Conservation (phyloP, 2,888 invertebrate species). For the Drosophila nigritarsus region DNA sequence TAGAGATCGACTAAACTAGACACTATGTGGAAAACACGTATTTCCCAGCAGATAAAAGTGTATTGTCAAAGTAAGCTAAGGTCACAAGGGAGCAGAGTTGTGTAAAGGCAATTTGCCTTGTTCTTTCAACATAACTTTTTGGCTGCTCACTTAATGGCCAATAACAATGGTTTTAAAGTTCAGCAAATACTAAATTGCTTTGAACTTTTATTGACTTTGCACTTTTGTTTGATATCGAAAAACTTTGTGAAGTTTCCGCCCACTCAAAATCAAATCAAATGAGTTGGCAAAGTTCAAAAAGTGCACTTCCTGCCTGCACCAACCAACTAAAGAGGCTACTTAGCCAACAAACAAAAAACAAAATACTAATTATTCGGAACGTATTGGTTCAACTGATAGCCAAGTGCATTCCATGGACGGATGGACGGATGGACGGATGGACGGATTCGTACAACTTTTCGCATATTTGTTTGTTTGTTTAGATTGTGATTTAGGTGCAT, state of each 20-base stretch:
- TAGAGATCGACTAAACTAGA: not conserved
- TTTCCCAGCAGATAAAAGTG: not conserved
- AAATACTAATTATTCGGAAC: conserved; percentile 2
- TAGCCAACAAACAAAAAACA: not conserved
- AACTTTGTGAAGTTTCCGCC: conserved; percentile 12
- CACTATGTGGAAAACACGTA: not conserved
- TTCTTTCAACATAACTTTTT: not conserved
- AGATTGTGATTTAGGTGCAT: conserved; percentile 3
- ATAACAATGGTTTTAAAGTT: not conserved
- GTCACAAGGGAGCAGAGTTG: not conserved
- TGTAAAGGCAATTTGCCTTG: not conserved
- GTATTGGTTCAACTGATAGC: not conserved
- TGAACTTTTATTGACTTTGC: conserved; percentile 4
- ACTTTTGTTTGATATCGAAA: conserved; percentile 6
- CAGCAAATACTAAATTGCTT: not conserved
- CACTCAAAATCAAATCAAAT: conserved; percentile 12
- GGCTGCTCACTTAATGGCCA: not conserved
- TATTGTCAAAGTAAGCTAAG: not conserved
- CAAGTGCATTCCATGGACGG: not conserved
- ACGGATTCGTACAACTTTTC: not conserved
- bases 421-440: not conserved
- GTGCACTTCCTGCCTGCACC: not conserved
- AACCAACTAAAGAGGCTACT: not conserved
- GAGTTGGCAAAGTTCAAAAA: not conserved
- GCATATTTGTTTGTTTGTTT: conserved; percentile 13